Percentiles rank a stretch among this genome's conserved stretches.
These are phyloP conservation scores for Dione juno DNA, from an alignment of 2,888 invertebrate genomes.

Conservation along the genomic window DNA sequence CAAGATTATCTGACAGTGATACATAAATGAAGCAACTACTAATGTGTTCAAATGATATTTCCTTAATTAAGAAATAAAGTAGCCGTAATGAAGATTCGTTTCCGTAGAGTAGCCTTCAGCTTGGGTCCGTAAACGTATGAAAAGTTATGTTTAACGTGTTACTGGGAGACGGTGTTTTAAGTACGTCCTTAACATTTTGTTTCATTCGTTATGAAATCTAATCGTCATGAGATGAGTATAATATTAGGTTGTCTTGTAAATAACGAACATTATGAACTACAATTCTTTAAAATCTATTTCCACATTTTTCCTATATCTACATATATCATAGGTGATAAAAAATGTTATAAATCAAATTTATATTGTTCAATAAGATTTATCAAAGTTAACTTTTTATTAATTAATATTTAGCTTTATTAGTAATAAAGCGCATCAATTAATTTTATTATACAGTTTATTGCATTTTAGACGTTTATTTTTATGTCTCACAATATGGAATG, in stretches of 20 bases:
- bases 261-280: neutral
- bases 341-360: neutral
- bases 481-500: neutral
- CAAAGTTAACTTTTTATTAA: neutral
- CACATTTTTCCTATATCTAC: neutral
- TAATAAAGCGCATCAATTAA: conserved; percentile 2
- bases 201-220: conserved; percentile 27
- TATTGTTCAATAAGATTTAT: neutral
- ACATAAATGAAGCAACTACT: neutral
- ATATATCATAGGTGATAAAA: too few species aligned
- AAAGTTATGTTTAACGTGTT: conserved; percentile 31
- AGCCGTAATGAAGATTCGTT: conserved; percentile 2
- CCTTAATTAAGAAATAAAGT: conserved; percentile 21
- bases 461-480: conserved; percentile 4
- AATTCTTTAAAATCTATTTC: neutral
- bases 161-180: conserved; percentile 25
- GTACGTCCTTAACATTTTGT: conserved; percentile 28
- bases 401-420: neutral
- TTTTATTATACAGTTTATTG: conserved; percentile 3
- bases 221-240: neutral
- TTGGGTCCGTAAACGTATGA: conserved; percentile 14
- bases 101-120: conserved; percentile 22
- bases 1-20: neutral
- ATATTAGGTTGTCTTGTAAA: neutral
- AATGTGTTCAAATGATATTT: conserved; percentile 6